Percentiles rank a stretch among this genome's conserved stretches.
Conservation (phyloP, 2,888 invertebrate genomes). For the Rhaphigaster nebulosa region DNA sequence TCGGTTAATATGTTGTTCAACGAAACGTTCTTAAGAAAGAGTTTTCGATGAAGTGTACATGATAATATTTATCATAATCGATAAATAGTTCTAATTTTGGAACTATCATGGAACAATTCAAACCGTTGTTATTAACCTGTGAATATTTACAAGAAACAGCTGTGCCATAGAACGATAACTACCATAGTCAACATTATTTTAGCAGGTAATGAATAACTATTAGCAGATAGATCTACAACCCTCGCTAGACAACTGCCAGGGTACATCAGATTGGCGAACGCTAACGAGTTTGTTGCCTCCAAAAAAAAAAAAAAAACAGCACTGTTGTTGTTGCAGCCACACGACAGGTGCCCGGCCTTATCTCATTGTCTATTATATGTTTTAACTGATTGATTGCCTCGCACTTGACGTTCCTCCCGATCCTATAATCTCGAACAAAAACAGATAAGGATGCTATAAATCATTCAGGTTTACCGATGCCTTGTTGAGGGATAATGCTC, state of each 20-base stretch:
- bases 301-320: slow-evolving; percentile 23
- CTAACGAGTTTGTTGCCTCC: slow-evolving; percentile 27
- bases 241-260: neutral
- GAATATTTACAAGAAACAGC: neutral
- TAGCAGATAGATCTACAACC: neutral
- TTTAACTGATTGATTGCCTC: neutral
- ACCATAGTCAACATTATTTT: neutral
- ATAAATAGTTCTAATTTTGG: no score
- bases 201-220: neutral
- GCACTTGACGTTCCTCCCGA: neutral
- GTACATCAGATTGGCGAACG: neutral
- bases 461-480: neutral
- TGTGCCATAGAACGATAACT: neutral
- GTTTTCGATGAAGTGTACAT: no score
- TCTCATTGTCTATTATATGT: slow-evolving; percentile 42
- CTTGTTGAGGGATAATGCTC: neutral
- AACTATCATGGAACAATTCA: no score
- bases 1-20: no score
- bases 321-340: neutral
- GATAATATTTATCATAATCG: no score
- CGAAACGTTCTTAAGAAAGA: no score
- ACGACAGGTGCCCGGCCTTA: neutral
- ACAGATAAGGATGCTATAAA: slow-evolving; percentile 19
- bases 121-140: no score
- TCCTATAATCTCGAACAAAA: neutral